phyloP scores from a whole-genome alignment of 2,888 invertebrate genomes.

The Acanthosepion lycidas region DNA sequence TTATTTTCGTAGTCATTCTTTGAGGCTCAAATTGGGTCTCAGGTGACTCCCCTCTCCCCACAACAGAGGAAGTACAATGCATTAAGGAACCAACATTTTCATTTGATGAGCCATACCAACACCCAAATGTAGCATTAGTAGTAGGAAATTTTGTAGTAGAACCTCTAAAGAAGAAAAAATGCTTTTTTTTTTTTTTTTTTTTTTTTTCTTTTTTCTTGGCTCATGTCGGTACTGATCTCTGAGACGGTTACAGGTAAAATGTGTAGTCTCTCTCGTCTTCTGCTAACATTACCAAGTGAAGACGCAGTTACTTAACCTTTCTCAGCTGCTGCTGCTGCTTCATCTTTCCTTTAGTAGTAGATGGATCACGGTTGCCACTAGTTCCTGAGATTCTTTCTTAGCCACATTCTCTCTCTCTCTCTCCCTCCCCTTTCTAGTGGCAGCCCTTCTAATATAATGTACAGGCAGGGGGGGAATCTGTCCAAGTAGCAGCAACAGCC shows the following conservation, averaged over 20 bases:
- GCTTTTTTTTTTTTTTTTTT: not conserved
- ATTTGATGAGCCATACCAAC: not conserved
- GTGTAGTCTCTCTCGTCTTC: not conserved
- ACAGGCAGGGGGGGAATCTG: not conserved
- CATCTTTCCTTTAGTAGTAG: not conserved
- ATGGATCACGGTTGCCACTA: constrained; percentile 1
- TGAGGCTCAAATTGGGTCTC: no score
- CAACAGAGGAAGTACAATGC: not conserved
- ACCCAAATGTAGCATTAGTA: not conserved
- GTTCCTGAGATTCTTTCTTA: not conserved
- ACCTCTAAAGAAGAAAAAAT: not conserved
- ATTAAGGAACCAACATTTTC: not conserved
- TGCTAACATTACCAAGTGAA: not conserved
- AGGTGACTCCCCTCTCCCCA: no score
- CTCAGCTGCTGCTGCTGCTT: not conserved
- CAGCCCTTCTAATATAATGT: not conserved
- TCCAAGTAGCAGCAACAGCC: not conserved
- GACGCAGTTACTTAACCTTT: not conserved
- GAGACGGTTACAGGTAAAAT: not conserved
- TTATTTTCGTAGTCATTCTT: no score
- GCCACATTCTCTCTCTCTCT: not conserved
- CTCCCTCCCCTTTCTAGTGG: not conserved
- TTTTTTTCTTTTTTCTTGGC: not conserved
- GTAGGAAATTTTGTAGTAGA: not conserved
- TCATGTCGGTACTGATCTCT: not conserved